phyloP scores from a whole-genome alignment of 2,888 invertebrate genomes.

The Euzetes globulus region DNA sequence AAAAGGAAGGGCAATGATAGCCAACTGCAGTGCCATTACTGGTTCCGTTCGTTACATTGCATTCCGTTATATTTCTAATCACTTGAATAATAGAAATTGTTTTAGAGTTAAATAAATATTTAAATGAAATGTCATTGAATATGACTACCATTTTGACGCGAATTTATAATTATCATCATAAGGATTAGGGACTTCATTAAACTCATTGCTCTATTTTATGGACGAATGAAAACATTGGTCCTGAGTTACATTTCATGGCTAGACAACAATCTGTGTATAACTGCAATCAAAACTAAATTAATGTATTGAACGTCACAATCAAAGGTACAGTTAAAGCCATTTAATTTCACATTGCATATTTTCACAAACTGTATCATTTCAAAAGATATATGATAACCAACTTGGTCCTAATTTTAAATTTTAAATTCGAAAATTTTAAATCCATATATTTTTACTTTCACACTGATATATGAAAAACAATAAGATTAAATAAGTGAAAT shows the following conservation, averaged over 20 bases:
- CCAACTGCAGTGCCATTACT: neutral
- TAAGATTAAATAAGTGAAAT: no score
- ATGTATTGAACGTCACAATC: neutral
- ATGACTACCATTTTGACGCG: neutral
- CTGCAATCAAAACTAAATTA: neutral
- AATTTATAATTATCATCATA: neutral
- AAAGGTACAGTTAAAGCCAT: no score
- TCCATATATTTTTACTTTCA: no score
- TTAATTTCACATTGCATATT: no score
- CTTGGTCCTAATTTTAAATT: no score
- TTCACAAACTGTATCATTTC: no score
- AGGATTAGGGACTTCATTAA: neutral
- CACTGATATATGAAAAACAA: no score
- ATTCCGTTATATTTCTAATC: slow-evolving; percentile 3
- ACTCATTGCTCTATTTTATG: neutral
- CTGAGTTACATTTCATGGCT: neutral
- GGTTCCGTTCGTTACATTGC: no score
- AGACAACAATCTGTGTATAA: neutral
- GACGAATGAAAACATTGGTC: neutral
- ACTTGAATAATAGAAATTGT: neutral
- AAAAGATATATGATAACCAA: no score
- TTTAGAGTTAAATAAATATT: neutral
- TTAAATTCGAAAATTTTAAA: no score
- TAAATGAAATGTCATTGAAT: neutral
- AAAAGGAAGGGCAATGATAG: slow-evolving; percentile 3